These are phyloP conservation scores for Danaus plexippus DNA, from an alignment of 1,140 invertebrate genomes.

Conservation along the genomic window DNA sequence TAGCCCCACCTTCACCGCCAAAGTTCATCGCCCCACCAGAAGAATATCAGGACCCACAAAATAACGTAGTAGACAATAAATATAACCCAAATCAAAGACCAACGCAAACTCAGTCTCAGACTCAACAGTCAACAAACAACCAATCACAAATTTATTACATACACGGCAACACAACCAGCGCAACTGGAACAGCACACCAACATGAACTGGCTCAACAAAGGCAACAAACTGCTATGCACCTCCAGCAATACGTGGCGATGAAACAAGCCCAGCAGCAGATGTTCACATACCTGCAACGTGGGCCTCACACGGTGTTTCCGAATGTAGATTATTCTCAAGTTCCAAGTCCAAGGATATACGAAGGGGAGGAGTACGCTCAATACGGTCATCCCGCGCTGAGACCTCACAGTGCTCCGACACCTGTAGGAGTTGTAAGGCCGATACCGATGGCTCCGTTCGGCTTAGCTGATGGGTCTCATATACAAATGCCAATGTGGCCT, in stretches of 20 bases:
- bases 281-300: conserved; percentile 60
- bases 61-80: conserved; percentile 49
- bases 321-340: conserved; percentile 48
- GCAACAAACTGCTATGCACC: conserved; percentile 65
- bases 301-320: conserved; percentile 55
- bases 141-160: conserved; percentile 68
- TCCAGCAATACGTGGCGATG: conserved; percentile 71
- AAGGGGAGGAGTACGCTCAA: conserved; percentile 48
- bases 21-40: conserved; percentile 67
- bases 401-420: conserved; percentile 54
- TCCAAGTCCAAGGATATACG: conserved; percentile 42
- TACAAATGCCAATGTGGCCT: conserved; percentile 61
- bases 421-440: conserved; percentile 50
- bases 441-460: conserved; percentile 42
- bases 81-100: conserved; percentile 32
- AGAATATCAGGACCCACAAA: conserved; percentile 62
- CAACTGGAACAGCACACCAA: conserved; percentile 24
- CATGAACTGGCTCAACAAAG: conserved; percentile 58
- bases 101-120: conserved; percentile 25
- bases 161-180: conserved; percentile 36
- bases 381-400: conserved; percentile 52
- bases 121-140: conserved; percentile 35
- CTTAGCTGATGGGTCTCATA: conserved; percentile 46
- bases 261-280: conserved; percentile 71
- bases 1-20: conserved; percentile 53